Conservation (phyloP, 1,140 invertebrate genomes). For the Matsumurasca onukii region DNA sequence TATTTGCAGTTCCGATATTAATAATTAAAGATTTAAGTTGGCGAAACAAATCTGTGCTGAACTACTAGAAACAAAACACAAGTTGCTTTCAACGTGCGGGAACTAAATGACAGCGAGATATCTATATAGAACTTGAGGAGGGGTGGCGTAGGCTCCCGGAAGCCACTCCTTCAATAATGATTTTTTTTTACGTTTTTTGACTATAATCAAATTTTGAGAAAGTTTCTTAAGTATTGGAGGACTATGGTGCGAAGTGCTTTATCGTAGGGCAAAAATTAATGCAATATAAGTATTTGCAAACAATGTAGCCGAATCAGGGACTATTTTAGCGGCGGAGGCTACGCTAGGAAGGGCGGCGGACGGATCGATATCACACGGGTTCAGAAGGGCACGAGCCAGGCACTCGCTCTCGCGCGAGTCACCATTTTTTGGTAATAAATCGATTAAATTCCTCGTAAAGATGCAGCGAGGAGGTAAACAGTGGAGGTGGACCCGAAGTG, state of each 20-base stretch:
- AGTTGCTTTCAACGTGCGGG: slow-evolving; percentile 54
- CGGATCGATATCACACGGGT: slow-evolving; percentile 27
- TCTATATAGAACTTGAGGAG: slow-evolving; percentile 45
- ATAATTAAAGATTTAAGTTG: slow-evolving; percentile 28
- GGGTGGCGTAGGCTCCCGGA: slow-evolving; percentile 34
- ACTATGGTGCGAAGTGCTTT: too few species aligned
- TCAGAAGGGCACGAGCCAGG: slow-evolving; percentile 6
- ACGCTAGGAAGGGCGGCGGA: neutral
- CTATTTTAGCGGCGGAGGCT: slow-evolving; percentile 30
- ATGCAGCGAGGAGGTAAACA: slow-evolving; percentile 10
- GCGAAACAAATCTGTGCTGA: slow-evolving; percentile 41
- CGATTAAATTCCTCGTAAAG: slow-evolving; percentile 17
- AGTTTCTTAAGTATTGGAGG: too few species aligned
- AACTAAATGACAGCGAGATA: slow-evolving; percentile 53
- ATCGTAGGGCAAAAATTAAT: too few species aligned
- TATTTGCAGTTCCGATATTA: slow-evolving; percentile 29
- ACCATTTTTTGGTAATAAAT: neutral
- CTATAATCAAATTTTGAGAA: too few species aligned
- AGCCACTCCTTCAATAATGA: slow-evolving; percentile 3
- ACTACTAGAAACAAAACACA: slow-evolving; percentile 44
- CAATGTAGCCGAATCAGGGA: too few species aligned
- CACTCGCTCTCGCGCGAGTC: neutral
- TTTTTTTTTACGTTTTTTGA: too few species aligned
- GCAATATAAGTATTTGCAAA: too few species aligned
- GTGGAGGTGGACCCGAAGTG: neutral